A percentile compares a stretch with the other conserved stretches of the same genome.
These are phyloP conservation scores for Rhynchonycteris naso DNA, from an alignment of 2,797 vertebrate species.

Conservation along the genomic window DNA sequence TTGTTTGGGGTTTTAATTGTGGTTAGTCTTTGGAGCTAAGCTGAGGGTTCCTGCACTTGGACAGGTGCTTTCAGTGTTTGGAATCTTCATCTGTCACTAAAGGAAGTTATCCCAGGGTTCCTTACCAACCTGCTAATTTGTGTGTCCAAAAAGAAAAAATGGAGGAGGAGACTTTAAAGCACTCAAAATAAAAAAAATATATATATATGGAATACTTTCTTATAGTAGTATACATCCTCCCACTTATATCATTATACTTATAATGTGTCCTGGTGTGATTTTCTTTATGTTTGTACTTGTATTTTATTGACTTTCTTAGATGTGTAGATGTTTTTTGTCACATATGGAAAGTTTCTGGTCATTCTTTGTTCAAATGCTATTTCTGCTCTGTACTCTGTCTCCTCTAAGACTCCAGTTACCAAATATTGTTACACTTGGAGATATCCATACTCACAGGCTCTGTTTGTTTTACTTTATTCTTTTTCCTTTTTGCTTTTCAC, in stretches of 20 bases:
- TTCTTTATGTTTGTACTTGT: background rate
- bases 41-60: background rate
- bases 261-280: background rate
- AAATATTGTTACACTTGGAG: background rate
- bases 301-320: background rate
- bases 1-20: background rate
- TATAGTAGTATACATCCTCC: background rate
- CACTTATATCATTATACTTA: background rate
- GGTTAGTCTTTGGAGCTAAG: background rate
- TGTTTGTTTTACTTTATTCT: background rate
- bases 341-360: background rate
- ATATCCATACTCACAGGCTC: background rate
- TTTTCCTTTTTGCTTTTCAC: background rate
- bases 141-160: background rate
- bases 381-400: background rate
- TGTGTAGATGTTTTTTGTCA: background rate
- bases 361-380: background rate
- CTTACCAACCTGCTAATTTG: background rate
- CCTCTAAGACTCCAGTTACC: background rate
- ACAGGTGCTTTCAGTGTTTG: background rate
- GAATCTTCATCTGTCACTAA: background rate
- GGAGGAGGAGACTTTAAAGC: background rate
- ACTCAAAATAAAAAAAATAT: background rate
- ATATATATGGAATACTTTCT: background rate
- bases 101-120: background rate